A percentile compares a stretch with the other conserved stretches of the same genome.
Evolutionary conservation across 2,888 invertebrate genomes (phyloP).

Genomic region (Hirtodrosophila histrioides): DNA sequence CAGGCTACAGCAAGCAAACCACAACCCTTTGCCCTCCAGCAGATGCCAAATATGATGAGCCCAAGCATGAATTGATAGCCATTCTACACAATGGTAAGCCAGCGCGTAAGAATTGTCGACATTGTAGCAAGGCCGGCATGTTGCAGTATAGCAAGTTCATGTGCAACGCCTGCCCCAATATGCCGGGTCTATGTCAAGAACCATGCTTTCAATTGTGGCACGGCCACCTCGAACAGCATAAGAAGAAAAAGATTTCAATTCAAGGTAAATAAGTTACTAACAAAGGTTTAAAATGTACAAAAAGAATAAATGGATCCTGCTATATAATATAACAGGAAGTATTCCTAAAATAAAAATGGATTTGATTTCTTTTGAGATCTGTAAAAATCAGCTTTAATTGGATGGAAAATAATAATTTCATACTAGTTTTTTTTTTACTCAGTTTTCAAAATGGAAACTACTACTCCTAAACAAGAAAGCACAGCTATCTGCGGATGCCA

Average conservation of each 20-base stretch:
- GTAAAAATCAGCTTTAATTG: no score
- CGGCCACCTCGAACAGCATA: slow-evolving; percentile 42
- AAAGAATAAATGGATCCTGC: slow-evolving; percentile 2
- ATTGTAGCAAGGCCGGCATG: slow-evolving; percentile 68
- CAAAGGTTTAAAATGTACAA: not conserved
- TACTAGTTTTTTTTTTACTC: no score
- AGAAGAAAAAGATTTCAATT: slow-evolving; percentile 1
- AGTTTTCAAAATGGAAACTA: no score
- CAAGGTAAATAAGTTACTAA: slow-evolving; percentile 3
- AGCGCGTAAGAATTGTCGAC: slow-evolving; percentile 65
- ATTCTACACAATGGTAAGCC: slow-evolving; percentile 52
- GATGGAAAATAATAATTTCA: no score
- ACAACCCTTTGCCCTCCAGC: slow-evolving; percentile 1
- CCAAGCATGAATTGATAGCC: slow-evolving; percentile 41
- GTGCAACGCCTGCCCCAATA: slow-evolving; percentile 65
- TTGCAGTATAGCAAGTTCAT: slow-evolving; percentile 63
- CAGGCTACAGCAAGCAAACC: not conserved
- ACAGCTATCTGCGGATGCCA: no score
- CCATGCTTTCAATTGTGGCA: slow-evolving; percentile 74
- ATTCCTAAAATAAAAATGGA: no score
- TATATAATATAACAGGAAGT: no score
- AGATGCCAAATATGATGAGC: not conserved
- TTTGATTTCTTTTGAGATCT: no score
- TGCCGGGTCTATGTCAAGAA: slow-evolving; percentile 64
- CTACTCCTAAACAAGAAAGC: no score